These are phyloP conservation scores for Dromas ardeola DNA, from an alignment of 2,113 vertebrate genomes.

Conservation along the genomic window DNA sequence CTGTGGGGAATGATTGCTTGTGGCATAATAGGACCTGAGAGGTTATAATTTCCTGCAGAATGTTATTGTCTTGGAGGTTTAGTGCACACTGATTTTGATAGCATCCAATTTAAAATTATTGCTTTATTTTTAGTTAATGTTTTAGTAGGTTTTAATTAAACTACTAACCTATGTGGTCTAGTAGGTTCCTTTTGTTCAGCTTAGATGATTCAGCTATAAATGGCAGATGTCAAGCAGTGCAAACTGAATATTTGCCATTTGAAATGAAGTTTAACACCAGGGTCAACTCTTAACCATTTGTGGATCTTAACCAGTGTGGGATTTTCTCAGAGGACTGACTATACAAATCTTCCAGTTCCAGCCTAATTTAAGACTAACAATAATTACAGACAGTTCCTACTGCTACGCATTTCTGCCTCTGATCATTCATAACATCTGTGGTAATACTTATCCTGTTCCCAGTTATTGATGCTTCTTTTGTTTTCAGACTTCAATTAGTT, in stretches of 20 bases:
- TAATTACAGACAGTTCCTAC: background rate
- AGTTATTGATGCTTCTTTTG: background rate
- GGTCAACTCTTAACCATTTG: background rate
- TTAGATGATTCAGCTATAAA: background rate
- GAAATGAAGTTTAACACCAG: conserved; percentile 28
- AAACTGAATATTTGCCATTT: conserved; percentile 33
- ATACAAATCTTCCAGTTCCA: background rate
- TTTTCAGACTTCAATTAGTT: background rate
- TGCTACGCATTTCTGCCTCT: background rate
- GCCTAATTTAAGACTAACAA: background rate
- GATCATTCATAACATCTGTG: background rate
- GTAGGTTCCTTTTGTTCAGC: background rate
- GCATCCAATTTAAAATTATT: background rate
- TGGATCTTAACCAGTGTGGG: background rate
- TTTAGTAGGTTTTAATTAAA: background rate
- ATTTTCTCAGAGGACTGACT: background rate
- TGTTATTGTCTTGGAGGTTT: background rate
- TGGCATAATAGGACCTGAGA: background rate
- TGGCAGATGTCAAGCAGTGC: conserved; percentile 8
- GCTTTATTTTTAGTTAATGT: background rate
- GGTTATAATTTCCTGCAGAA: background rate
- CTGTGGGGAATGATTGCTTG: background rate
- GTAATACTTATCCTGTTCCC: background rate
- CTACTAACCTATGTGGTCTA: background rate
- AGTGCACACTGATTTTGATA: background rate